Evolutionary conservation across 2,888 invertebrate species (phyloP), one percentile per base, ranked within the genome.

Genomic region (Noctua fimbriata): DNA sequence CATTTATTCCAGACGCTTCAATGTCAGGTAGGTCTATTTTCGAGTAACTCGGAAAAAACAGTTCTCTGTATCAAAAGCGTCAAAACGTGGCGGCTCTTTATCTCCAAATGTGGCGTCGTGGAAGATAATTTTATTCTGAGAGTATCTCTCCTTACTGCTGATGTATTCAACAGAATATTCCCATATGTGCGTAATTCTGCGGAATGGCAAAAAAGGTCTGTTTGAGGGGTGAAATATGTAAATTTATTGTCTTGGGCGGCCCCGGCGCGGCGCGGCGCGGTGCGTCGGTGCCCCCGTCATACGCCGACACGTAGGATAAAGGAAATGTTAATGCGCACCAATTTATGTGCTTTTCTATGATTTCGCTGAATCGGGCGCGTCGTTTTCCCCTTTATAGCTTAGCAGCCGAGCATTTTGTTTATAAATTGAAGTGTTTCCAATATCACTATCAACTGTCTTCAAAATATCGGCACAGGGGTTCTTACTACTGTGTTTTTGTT

Each of bases 151-250:
- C 94, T 95, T 95, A 96, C 94, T 96, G 96, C 96, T 96, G 96
- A 96, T 96, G 95, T 96, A 96, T 96, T 97, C 97, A 96, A 95
- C 95, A 93, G 96, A 96, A 97, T 97, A 97, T 97, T 97, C 97
- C 96, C 97, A 97, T 97, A 97, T 96, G 97, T 96, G 96, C 96
- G 97, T 96, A 97, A 97, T 97, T 96, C 96, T 96, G 96, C 94
- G 95, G 95, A 96, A 96, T 96, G 96, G 97, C 96, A 96, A 97
- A 96, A 96, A 96, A 96, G 97, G 97, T 96, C 97, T 96, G 95
- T 96, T 96, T 96, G 96, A 96, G 97, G 96, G 97, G 97, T 96
- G 96, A 97, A 97, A 97, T 97, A 97, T 97, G 97, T 97, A 97
- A 97, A 97, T 97, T 96, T 97, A 97, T 97, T 97, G 97, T 97